These are phyloP conservation scores for Clangula hyemalis DNA, from an alignment of 2,797 vertebrate species.

Conservation along the genomic window DNA sequence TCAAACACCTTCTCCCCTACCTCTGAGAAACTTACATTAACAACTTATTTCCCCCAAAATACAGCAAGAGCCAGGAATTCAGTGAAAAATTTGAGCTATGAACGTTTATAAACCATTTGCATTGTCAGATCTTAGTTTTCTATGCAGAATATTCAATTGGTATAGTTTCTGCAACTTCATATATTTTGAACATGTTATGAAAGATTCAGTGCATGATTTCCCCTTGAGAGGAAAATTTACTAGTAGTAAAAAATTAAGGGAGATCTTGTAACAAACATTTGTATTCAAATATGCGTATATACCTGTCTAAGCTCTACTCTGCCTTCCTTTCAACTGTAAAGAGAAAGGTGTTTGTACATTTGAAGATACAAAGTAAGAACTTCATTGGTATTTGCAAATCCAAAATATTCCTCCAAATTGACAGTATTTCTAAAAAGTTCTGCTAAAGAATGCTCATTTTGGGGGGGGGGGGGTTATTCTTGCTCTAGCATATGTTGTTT, in stretches of 20 bases:
- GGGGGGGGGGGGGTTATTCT: neutral
- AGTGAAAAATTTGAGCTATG: neutral
- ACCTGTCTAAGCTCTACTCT: neutral
- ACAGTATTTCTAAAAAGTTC: neutral
- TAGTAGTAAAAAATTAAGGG: neutral
- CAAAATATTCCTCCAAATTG: too few species aligned
- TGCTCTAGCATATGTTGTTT: neutral
- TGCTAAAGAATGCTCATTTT: neutral
- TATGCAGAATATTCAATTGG: neutral
- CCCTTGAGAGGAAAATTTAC: neutral
- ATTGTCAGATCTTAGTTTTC: neutral
- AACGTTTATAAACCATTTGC: neutral
- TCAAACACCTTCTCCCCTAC: neutral
- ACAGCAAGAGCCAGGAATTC: neutral
- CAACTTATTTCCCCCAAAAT: too few species aligned
- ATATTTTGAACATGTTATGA: neutral
- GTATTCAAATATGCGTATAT: neutral
- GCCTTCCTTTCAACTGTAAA: neutral
- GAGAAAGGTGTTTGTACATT: too few species aligned
- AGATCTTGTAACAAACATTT: neutral
- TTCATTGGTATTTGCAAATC: neutral
- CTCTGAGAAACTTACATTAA: too few species aligned
- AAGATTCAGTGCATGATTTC: neutral
- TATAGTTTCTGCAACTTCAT: neutral
- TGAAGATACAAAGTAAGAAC: neutral